phyloP scores from a whole-genome alignment of 1,140 invertebrate species.

The Parapsyche elsis region DNA sequence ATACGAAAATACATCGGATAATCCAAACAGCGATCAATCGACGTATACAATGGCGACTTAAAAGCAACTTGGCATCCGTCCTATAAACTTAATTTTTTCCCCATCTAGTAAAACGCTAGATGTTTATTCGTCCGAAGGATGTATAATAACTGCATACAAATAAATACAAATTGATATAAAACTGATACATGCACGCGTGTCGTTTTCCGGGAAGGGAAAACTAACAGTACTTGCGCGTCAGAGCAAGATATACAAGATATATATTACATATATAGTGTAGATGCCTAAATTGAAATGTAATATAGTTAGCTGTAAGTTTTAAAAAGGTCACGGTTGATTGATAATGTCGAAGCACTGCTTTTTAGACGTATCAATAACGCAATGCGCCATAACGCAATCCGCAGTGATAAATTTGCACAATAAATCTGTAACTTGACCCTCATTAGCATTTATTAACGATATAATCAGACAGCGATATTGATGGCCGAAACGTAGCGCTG shows the following conservation, averaged over 20 bases:
- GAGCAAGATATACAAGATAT: no score
- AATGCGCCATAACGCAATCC: neutral
- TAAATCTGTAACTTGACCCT: conserved; percentile 8
- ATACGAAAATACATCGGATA: conserved; percentile 37
- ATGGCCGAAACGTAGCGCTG: neutral
- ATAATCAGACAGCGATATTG: conserved; percentile 19
- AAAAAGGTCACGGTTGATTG: conserved; percentile 1
- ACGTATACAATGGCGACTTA: conserved; percentile 29
- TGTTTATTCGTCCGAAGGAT: no score
- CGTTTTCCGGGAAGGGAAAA: no score
- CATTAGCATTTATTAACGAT: conserved; percentile 25
- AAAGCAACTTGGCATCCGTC: conserved; percentile 14
- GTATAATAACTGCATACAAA: no score
- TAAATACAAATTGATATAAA: no score
- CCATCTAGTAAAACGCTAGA: no score
- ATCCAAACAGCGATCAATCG: conserved; percentile 34
- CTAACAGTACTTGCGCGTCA: no score
- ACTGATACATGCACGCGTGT: no score
- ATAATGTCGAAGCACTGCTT: neutral
- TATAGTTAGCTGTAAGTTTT: no score
- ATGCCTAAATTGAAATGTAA: no score
- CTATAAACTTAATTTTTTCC: neutral
- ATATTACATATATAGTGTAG: no score
- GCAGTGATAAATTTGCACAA: conserved; percentile 9
- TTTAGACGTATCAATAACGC: neutral